A percentile compares a stretch with the other conserved stretches of the same genome.
phyloP scores from a whole-genome alignment of 2,797 vertebrate genomes.

The Myripristis murdjan region DNA sequence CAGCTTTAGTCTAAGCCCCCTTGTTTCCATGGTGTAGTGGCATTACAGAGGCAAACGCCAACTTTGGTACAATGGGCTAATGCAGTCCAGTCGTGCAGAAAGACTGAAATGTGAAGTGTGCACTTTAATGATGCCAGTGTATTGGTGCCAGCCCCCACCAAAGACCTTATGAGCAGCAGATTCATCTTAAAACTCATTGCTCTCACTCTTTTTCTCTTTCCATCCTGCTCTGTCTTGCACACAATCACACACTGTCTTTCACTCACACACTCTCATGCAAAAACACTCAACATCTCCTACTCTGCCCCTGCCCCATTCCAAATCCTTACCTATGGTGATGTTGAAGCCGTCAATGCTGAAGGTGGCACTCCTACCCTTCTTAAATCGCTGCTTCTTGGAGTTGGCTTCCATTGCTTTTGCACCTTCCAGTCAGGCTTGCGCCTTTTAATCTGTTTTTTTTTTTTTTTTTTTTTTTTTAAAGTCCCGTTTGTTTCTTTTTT shows the following conservation, averaged over 20 bases:
- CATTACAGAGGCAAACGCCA: conserved; percentile 51
- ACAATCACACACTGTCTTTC: conserved; percentile 28
- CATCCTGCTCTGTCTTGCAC: conserved; percentile 15
- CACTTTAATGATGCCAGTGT: conserved; percentile 36
- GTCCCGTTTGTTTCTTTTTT: conserved; percentile 37
- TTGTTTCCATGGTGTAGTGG: conserved; percentile 81
- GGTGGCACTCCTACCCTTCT: conserved; percentile 95
- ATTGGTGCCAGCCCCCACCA: conserved; percentile 24
- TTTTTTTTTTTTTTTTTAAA: conserved; percentile 39
- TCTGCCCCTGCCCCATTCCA: conserved; percentile 30
- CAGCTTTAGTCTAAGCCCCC: conserved; percentile 53
- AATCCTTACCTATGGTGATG: conserved; percentile 96
- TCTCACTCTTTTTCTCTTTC: conserved; percentile 1
- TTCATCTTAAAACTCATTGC: conserved; percentile 18
- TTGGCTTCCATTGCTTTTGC: conserved; percentile 88
- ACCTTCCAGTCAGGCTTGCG: conserved; percentile 35
- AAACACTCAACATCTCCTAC: conserved; percentile 26
- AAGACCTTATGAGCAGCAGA: background rate
- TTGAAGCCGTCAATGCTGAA: conserved; percentile 98
- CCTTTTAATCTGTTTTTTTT: conserved; percentile 48
- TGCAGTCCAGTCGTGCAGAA: conserved; percentile 57
- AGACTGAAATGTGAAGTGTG: conserved; percentile 58
- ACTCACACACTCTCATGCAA: conserved; percentile 45
- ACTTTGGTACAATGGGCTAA: conserved; percentile 69
- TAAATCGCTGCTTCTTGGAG: conserved; percentile 93